A percentile compares a stretch with the other conserved stretches of the same genome.
Conservation (phyloP, 2,888 invertebrate genomes). For the Crocallis elinguaria region DNA sequence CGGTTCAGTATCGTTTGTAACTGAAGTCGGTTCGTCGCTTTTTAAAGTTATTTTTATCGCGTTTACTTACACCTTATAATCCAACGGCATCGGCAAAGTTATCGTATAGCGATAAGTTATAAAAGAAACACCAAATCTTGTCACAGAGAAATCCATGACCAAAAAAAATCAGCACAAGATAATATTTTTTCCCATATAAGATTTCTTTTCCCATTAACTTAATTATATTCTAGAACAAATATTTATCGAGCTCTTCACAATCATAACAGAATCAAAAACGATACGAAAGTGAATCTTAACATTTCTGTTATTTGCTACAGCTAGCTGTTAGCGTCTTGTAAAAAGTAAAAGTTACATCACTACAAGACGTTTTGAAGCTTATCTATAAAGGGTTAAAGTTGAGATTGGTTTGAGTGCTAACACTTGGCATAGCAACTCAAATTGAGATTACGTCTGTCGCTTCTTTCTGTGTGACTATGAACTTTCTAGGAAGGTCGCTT, state of each 20-base stretch:
- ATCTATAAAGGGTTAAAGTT: slow-evolving; percentile 41
- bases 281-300: slow-evolving; percentile 63
- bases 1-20: too few relatives aligned
- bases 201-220: not conserved
- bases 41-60: too few relatives aligned
- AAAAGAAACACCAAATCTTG: too few relatives aligned
- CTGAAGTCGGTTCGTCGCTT: too few relatives aligned
- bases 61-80: too few relatives aligned
- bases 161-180: not conserved
- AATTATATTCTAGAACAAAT: not conserved
- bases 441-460: slow-evolving; percentile 61
- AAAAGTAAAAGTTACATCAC: slow-evolving; percentile 60
- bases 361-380: slow-evolving; percentile 36
- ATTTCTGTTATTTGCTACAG: slow-evolving; percentile 47
- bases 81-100: too few relatives aligned
- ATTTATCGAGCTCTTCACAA: slow-evolving; percentile 3
- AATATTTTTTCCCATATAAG: slow-evolving; percentile 3
- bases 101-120: too few relatives aligned
- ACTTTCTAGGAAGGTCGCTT: slow-evolving; percentile 77
- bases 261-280: slow-evolving; percentile 21
- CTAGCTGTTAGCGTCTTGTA: slow-evolving; percentile 46
- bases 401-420: slow-evolving; percentile 27
- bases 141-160: not conserved
- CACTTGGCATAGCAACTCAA: slow-evolving; percentile 39
- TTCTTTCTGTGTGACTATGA: slow-evolving; percentile 49